Base-by-base conservation (phyloP, 2,113 vertebrate species). In the Sebastes schlegelii region DNA sequence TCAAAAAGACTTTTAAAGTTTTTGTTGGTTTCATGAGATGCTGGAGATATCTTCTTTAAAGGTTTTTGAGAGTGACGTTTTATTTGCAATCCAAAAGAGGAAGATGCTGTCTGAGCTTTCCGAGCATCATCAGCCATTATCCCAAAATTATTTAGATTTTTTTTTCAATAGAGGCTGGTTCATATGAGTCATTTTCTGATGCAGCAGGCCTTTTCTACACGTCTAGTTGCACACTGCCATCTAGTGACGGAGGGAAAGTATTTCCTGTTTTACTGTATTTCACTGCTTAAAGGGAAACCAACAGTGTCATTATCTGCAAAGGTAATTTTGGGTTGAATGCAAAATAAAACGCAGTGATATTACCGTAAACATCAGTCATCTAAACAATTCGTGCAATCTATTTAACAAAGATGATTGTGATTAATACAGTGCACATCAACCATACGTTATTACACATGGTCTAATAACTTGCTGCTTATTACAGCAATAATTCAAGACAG, bases 221-320 rank as follows among this genome's bases (percentile, higher is more conserved):
- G 58, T 61, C 67, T 5, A 64, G 57, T 0, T n/a, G 13, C 45
- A 88, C 70, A 71, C 83, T 89, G 85, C 89, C 94, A 90, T 68
- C 94, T 92, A 88, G 86, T 86, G 92, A 55, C 1, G 1, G 40
- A 76, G 12, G 1, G 14, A 5, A 5, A 51, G 66, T 6, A 68
- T 17, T 16, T 58, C 23, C 12, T 45, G 17, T 79, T n/a, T 34
- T 34, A 34, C 26, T 34, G 26, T 34, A 34, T 34, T 42, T 57
- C 26, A 43, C 40, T 14, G n/a, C 21, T 58, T 12, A 11, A 34
- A 74, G 21, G 66, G 13, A 74, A 42, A 52, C 16, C 55, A 68
- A 16, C 14, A 51, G 8, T 40, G 21, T 12, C 16, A 40, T 80
- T 23, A 21, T 73, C 74, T 73, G 74, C 42, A 21, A 45, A 63